A percentile compares a stretch with the other conserved stretches of the same genome.
Evolutionary conservation across 1,140 invertebrate genomes (phyloP).

Genomic region (Ceratitis capitata): DNA sequence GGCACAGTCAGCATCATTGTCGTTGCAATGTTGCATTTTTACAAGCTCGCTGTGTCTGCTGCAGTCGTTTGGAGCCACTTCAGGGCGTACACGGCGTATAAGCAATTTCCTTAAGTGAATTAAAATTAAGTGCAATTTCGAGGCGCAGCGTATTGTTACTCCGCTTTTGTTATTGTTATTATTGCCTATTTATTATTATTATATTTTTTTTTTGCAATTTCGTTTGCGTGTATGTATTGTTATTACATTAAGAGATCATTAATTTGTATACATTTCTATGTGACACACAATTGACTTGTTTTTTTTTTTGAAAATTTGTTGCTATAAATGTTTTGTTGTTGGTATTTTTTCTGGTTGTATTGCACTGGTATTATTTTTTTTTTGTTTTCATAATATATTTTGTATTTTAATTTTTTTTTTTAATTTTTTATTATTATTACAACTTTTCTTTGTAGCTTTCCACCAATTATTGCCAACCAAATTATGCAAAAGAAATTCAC

Average conservation of each 20-base stretch:
- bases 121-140: conserved; percentile 18
- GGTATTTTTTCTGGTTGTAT: background rate
- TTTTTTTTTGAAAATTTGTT: background rate
- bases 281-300: background rate
- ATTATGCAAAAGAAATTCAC: background rate
- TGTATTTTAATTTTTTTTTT: background rate
- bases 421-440: background rate
- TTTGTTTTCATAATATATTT: background rate
- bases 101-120: conserved; percentile 37
- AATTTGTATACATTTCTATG: background rate
- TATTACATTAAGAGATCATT: conserved; percentile 1
- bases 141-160: background rate
- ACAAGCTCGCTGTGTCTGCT: background rate
- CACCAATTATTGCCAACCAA: background rate
- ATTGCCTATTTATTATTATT: background rate
- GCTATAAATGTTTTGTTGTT: background rate
- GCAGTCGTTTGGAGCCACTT: conserved; percentile 10
- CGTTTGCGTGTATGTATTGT: background rate
- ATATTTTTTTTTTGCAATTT: background rate
- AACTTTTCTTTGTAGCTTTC: too few relatives aligned
- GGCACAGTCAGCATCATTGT: background rate
- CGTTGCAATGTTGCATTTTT: conserved; percentile 12
- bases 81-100: conserved; percentile 15
- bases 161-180: background rate
- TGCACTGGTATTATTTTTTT: background rate